These are phyloP conservation scores for Atlantisia rogersi DNA, from an alignment of 2,113 vertebrate genomes.

Conservation along the genomic window DNA sequence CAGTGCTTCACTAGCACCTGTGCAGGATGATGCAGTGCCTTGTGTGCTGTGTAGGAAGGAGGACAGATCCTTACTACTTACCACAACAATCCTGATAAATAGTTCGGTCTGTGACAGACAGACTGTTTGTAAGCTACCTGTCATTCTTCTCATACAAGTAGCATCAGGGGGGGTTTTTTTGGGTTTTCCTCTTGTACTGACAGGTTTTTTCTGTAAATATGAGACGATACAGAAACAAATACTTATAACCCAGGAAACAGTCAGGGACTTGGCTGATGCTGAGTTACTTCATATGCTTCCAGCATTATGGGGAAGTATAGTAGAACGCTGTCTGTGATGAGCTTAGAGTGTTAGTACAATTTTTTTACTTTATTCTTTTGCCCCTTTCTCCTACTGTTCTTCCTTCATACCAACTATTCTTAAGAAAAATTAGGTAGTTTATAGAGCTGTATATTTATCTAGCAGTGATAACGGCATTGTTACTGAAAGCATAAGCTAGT, in stretches of 20 bases:
- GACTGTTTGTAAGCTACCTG: neutral
- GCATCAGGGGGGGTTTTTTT: neutral
- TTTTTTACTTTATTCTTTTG: neutral
- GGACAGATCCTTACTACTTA: neutral
- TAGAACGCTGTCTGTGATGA: neutral
- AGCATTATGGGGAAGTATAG: neutral
- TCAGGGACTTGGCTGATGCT: neutral
- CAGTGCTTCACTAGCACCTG: neutral
- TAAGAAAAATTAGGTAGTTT: neutral
- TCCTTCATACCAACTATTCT: neutral
- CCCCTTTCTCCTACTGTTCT: neutral
- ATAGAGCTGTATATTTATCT: neutral
- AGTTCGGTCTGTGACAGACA: neutral
- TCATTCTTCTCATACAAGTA: neutral
- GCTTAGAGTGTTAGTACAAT: neutral
- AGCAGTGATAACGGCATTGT: neutral
- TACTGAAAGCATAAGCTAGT: neutral
- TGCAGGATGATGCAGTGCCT: neutral
- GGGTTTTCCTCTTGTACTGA: neutral
- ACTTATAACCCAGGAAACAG: neutral
- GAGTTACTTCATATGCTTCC: neutral
- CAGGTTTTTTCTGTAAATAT: neutral
- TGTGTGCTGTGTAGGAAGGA: neutral
- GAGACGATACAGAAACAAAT: neutral
- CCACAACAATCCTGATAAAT: neutral